phyloP scores from a whole-genome alignment of 2,888 invertebrate species.

The Philhelius pedissequus region DNA sequence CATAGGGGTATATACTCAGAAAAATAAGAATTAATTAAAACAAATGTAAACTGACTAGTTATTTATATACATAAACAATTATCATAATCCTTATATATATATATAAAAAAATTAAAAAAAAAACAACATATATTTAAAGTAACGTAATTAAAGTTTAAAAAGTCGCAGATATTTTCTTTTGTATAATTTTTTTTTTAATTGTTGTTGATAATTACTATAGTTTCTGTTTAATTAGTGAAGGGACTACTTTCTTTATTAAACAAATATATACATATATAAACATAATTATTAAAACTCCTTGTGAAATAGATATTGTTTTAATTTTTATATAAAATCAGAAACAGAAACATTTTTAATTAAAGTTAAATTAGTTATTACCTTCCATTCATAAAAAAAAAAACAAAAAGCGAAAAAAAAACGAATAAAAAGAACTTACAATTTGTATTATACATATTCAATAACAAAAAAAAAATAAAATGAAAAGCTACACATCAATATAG shows the following conservation, averaged over 20 bases:
- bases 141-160: constrained; percentile 71
- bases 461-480: constrained; percentile 7
- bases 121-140: constrained; percentile 67
- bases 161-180: constrained; percentile 17
- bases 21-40: constrained; percentile 26
- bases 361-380: constrained; percentile 23
- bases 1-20: constrained; percentile 54
- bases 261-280: constrained; percentile 5
- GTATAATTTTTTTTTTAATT: constrained; percentile 48
- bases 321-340: constrained; percentile 14
- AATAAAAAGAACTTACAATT: constrained; percentile 17
- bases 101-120: constrained; percentile 69
- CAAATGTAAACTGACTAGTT: constrained; percentile 55
- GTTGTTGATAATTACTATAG: constrained; percentile 31
- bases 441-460: constrained; percentile 54
- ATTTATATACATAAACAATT: constrained; percentile 59
- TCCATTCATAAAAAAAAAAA: constrained; percentile 21
- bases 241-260: constrained; percentile 34
- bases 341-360: constrained; percentile 34
- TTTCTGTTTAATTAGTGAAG: constrained; percentile 40
- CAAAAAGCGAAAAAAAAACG: neutral
- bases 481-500: constrained; percentile 25
- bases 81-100: constrained; percentile 65
- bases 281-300: constrained; percentile 38
- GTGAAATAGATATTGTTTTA: constrained; percentile 48